phyloP scores from a whole-genome alignment of 2,888 invertebrate species.

The Deilephila porcellus region DNA sequence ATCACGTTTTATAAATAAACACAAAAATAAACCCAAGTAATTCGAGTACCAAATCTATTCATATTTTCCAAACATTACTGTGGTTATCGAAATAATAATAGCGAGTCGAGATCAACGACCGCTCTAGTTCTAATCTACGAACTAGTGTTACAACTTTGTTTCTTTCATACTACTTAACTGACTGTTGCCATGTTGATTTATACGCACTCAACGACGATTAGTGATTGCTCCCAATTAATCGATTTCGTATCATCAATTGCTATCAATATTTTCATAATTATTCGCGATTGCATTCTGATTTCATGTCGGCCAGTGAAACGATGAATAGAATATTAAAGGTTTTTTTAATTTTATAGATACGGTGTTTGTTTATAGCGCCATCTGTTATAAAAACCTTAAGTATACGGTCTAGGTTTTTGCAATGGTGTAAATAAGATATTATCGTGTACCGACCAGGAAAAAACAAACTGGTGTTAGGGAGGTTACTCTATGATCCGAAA shows the following conservation, averaged over 20 bases:
- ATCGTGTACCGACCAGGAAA: background rate
- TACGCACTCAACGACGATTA: constrained; percentile 22
- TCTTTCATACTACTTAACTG: constrained; percentile 25
- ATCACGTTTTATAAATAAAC: constrained; percentile 19
- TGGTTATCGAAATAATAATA: constrained; percentile 75
- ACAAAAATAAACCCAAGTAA: constrained; percentile 37
- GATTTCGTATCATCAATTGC: constrained; percentile 8
- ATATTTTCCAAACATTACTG: constrained; percentile 68
- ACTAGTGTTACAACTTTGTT: constrained; percentile 52
- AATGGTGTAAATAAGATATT: background rate
- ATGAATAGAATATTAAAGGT: too few relatives aligned
- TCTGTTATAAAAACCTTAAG: background rate
- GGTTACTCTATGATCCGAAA: too few relatives aligned
- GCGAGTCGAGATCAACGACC: constrained; percentile 69
- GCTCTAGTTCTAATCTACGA: constrained; percentile 72
- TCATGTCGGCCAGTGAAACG: background rate
- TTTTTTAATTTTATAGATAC: background rate
- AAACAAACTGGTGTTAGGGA: background rate
- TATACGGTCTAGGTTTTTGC: background rate
- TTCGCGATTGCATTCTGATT: background rate
- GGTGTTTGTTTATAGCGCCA: background rate
- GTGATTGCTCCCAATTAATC: constrained; percentile 25
- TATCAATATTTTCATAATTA: background rate
- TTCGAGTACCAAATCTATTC: constrained; percentile 59
- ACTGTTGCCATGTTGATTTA: constrained; percentile 24